Conservation (phyloP, 2,888 invertebrate genomes). For the Philopedon plagiatum region DNA sequence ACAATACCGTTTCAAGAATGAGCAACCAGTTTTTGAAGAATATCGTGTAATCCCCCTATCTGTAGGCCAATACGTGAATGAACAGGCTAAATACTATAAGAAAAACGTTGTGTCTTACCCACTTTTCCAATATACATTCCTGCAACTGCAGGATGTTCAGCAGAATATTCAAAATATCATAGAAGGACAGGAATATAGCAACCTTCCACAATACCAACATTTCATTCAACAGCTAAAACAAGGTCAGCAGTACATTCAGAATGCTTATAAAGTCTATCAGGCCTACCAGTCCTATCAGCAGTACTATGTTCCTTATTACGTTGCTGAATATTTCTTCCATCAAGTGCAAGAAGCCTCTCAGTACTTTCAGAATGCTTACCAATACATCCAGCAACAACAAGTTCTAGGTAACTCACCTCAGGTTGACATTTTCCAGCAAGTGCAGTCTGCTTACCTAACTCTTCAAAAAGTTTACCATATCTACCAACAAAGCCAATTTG, state of each 20-base stretch:
- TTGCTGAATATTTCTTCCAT: slow-evolving; percentile 17
- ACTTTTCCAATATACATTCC: not conserved
- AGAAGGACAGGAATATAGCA: slow-evolving; percentile 4
- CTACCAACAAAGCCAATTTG: slow-evolving; percentile 21
- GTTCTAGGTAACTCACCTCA: slow-evolving; percentile 13
- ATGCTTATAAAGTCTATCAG: not conserved
- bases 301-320: slow-evolving; percentile 26
- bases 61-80: not conserved
- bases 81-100: slow-evolving; percentile 4
- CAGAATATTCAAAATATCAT: slow-evolving; percentile 23
- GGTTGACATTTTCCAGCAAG: slow-evolving; percentile 4
- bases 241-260: slow-evolving; percentile 8
- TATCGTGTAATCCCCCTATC: not conserved
- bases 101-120: not conserved
- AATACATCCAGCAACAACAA: slow-evolving; percentile 25
- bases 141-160: slow-evolving; percentile 29
- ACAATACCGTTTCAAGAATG: not conserved
- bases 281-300: slow-evolving; percentile 13
- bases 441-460: slow-evolving; percentile 24
- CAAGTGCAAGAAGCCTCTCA: slow-evolving; percentile 27
- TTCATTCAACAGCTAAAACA: slow-evolving; percentile 14
- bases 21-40: not conserved
- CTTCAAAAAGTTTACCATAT: slow-evolving; percentile 19
- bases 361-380: slow-evolving; percentile 38
- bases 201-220: slow-evolving; percentile 14